Percentiles rank a stretch among this genome's conserved stretches.
Evolutionary conservation across 2,888 invertebrate genomes (phyloP).

Genomic region (Lasioglossum villosulum): DNA sequence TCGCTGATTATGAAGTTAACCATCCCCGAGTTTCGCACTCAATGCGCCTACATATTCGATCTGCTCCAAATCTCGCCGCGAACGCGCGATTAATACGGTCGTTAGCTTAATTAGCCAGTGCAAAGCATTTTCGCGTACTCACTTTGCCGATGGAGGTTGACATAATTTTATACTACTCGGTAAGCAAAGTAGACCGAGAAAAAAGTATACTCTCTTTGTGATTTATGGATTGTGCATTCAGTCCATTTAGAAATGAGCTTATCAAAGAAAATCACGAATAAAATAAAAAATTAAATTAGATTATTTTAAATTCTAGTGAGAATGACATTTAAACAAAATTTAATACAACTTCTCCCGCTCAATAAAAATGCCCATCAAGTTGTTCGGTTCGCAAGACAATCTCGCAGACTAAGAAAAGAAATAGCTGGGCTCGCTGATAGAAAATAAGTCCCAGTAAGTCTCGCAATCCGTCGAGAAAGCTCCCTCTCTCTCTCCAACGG

Average conservation of each 20-base stretch:
- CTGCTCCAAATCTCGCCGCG: background rate
- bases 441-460: conserved; percentile 20
- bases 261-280: too few species aligned
- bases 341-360: background rate
- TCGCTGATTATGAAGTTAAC: background rate
- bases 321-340: background rate
- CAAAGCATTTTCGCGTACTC: background rate
- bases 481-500: background rate
- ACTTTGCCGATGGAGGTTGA: background rate
- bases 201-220: too few species aligned
- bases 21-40: background rate
- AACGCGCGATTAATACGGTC: background rate
- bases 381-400: background rate
- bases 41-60: background rate
- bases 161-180: background rate
- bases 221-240: too few species aligned
- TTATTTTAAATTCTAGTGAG: background rate
- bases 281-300: too few species aligned
- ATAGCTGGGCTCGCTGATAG: background rate
- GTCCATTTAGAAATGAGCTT: too few species aligned
- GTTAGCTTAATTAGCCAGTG: background rate
- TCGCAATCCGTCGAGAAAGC: background rate
- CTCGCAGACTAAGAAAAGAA: background rate
- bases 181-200: background rate
- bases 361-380: conserved; percentile 1